Evolutionary conservation across 2,113 vertebrate genomes (phyloP).

Genomic region (Mola mola): DNA sequence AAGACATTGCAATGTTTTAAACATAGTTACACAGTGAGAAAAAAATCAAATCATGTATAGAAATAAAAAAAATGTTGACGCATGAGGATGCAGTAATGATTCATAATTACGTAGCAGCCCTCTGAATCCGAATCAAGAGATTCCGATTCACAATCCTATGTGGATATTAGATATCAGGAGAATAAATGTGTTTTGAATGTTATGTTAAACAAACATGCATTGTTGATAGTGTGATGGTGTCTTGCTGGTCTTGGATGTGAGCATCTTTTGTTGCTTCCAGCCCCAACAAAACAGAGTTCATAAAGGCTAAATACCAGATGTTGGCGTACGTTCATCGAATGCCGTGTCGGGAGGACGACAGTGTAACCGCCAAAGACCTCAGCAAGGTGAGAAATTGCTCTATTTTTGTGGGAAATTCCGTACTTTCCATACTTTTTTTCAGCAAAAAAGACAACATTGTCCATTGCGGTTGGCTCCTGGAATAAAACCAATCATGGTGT

Average conservation of each 20-base stretch:
- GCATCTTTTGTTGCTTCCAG: constrained; percentile 74
- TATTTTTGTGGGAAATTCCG: too few relatives aligned
- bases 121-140: too few relatives aligned
- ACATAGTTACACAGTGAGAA: too few relatives aligned
- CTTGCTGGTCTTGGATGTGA: neutral
- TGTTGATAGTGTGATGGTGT: too few relatives aligned
- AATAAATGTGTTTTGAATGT: neutral
- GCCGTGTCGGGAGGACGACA: constrained; percentile 97
- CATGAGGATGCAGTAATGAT: too few relatives aligned
- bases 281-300: constrained; percentile 98
- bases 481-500: neutral
- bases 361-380: constrained; percentile 95
- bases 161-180: neutral
- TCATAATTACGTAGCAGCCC: too few relatives aligned
- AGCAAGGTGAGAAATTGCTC: constrained; percentile 87
- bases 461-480: neutral
- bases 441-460: neutral
- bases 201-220: neutral
- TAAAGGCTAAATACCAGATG: constrained; percentile 98
- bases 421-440: too few relatives aligned
- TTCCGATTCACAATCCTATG: neutral
- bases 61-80: too few relatives aligned
- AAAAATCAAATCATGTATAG: too few relatives aligned
- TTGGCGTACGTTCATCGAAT: constrained; percentile 94
- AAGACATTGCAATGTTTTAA: too few relatives aligned